Percentiles rank a stretch among this genome's conserved stretches.
These are phyloP conservation scores for Chromoteleia sp. DNA, from an alignment of 2,888 invertebrate species.

Conservation along the genomic window DNA sequence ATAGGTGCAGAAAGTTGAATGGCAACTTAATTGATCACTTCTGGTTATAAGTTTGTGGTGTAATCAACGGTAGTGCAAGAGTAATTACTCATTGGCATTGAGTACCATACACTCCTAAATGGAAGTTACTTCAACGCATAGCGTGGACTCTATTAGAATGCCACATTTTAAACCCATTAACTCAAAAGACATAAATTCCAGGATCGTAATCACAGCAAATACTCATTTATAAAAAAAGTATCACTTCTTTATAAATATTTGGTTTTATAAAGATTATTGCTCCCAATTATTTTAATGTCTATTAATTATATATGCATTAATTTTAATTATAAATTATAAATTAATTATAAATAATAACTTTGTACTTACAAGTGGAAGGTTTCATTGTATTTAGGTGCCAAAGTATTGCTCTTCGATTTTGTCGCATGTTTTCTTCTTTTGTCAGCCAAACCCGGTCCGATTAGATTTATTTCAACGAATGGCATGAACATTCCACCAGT, in stretches of 20 bases:
- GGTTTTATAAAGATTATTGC: too few relatives aligned
- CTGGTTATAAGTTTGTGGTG: conserved; percentile 18
- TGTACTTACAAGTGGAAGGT: conserved; percentile 98
- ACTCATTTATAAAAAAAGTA: not conserved
- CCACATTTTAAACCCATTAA: not conserved
- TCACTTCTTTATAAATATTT: too few relatives aligned
- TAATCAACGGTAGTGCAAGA: conserved; percentile 16
- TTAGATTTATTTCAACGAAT: conserved; percentile 98
- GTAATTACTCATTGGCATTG: conserved; percentile 36
- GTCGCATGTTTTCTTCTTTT: conserved; percentile 99
- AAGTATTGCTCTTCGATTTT: conserved; percentile 98
- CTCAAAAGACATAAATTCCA: not conserved
- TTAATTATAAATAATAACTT: conserved; percentile 4
- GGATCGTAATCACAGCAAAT: not conserved
- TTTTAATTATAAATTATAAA: not conserved
- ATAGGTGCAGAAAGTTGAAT: conserved; percentile 20
- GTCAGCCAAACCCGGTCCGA: conserved; percentile 98
- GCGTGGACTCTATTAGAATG: not conserved
- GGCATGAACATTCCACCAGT: conserved; percentile 99
- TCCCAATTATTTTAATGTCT: too few relatives aligned
- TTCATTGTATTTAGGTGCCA: conserved; percentile 99
- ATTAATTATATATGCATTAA: too few relatives aligned
- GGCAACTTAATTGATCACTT: conserved; percentile 22
- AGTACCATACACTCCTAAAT: not conserved
- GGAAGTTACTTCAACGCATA: conserved; percentile 2